Base-by-base conservation (phyloP, 2,888 invertebrate species). In the Parnassius smintheus region DNA sequence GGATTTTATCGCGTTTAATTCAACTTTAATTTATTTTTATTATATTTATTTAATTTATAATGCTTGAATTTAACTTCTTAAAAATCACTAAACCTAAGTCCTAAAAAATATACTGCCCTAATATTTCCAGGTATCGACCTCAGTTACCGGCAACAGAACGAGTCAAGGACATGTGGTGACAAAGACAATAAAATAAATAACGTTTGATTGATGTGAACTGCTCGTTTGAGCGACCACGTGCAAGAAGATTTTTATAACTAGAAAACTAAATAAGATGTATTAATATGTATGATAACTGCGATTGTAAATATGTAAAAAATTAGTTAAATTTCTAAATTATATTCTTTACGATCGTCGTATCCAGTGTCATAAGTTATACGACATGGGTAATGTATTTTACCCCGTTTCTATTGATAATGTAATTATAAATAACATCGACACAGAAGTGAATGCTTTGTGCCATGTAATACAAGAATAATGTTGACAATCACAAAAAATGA, bases 141-240 rank as follows among this genome's bases (percentile, higher is more conserved):
- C 89, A 91, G 72, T 78, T 91, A 70, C 89, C 91, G 45, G 86
- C 89, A 10, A 77, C 91, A 18, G 93, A 92, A 72, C 84, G 92
- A 76, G 86, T 92, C 35, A 92, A 92, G 72, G 93, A 93, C 65
- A 92, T 93, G 93, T 93, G 93, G 93, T 93, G 85, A 92, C 70
- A 66, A 64, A 62, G 69, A 67, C 68, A 67, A 64, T 61, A 35
- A 54, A 65, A 66, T 65, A 56, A 42, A 22, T 35, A 60, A 22
- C 12, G 49, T 56, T 54, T 25, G 13, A 52, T 35, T 56, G 56
- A 56, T 49, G 49, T 49, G 49, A 49, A 44, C 25, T 25, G 3
- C 25, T 51, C 45, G 18, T 45, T 41, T 46, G 46, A 25, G 9
- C 41, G 25, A 53, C 52, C 45, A 9, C 35, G 35, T 61, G 9